Evolutionary conservation across 1,140 invertebrate genomes (phyloP).

Genomic region (Diorhabda sublineata): DNA sequence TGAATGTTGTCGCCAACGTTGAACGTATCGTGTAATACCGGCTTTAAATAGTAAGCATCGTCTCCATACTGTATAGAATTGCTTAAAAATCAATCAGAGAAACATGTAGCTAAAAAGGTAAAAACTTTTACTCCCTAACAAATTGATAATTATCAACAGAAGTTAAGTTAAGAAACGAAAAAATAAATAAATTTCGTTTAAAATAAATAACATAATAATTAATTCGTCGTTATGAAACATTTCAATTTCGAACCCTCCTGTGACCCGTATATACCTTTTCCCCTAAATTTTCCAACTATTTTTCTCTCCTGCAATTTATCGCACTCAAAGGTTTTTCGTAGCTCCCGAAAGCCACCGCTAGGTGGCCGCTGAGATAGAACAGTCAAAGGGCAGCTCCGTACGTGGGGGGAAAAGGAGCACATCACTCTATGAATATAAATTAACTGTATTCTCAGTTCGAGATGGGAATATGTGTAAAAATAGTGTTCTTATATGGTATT

Average conservation of each 20-base stretch:
- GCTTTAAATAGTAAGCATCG: too few relatives aligned
- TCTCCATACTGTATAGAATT: too few relatives aligned
- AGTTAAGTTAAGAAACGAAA: too few relatives aligned
- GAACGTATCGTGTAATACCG: too few relatives aligned
- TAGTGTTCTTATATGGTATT: background rate
- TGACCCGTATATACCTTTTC: background rate
- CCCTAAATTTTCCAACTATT: background rate
- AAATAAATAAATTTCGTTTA: too few relatives aligned
- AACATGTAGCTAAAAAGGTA: too few relatives aligned
- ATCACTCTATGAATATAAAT: constrained; percentile 20
- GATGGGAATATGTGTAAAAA: constrained; percentile 8
- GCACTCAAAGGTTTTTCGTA: background rate
- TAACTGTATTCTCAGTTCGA: constrained; percentile 11
- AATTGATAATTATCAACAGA: too few relatives aligned
- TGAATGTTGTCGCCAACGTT: too few relatives aligned
- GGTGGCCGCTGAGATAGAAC: constrained; percentile 20
- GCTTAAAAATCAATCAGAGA: too few relatives aligned
- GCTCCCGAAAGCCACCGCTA: constrained; percentile 13
- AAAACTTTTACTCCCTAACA: too few relatives aligned
- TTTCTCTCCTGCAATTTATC: background rate
- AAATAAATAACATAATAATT: too few relatives aligned
- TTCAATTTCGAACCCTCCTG: background rate
- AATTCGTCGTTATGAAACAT: background rate
- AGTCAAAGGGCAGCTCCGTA: constrained; percentile 9
- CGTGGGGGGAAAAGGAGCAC: constrained; percentile 10